These are phyloP conservation scores for Ctenomys sociabilis DNA, from an alignment of 2,113 vertebrate species.

Conservation along the genomic window DNA sequence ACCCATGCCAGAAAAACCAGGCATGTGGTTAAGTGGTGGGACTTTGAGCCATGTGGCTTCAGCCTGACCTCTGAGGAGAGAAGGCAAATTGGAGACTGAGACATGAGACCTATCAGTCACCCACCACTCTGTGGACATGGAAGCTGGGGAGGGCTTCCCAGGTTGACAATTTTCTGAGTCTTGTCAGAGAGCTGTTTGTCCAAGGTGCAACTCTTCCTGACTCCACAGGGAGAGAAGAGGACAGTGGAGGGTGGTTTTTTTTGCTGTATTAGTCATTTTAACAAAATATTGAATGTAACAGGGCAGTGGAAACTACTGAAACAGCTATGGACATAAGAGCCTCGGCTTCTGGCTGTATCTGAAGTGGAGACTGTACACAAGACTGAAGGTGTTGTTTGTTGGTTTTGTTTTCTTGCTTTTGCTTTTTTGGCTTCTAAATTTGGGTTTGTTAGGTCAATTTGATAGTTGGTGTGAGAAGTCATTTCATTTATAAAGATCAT, in stretches of 20 bases:
- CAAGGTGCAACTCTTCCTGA: not conserved
- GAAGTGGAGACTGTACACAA: not conserved
- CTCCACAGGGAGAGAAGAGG: not conserved
- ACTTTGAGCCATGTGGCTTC: not conserved
- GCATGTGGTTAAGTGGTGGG: not conserved
- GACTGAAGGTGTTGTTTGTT: too few species aligned
- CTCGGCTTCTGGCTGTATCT: not conserved
- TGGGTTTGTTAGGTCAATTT: not conserved
- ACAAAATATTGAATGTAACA: not conserved
- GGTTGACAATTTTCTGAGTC: not conserved
- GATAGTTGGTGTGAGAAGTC: not conserved
- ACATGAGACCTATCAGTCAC: not conserved
- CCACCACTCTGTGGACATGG: not conserved
- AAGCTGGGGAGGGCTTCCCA: not conserved
- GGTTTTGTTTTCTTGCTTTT: too few species aligned
- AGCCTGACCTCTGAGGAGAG: not conserved
- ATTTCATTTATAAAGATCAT: not conserved
- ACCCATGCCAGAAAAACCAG: not conserved
- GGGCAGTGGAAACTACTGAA: not conserved
- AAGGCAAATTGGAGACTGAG: not conserved
- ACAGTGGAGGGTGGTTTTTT: not conserved
- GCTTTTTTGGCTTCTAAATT: not conserved
- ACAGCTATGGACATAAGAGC: fast-evolving
- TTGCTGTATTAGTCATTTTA: not conserved
- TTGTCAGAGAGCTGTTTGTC: not conserved